Evolutionary conservation across 1,140 invertebrate species (phyloP).

Genomic region (Himalopsyche phryganea): DNA sequence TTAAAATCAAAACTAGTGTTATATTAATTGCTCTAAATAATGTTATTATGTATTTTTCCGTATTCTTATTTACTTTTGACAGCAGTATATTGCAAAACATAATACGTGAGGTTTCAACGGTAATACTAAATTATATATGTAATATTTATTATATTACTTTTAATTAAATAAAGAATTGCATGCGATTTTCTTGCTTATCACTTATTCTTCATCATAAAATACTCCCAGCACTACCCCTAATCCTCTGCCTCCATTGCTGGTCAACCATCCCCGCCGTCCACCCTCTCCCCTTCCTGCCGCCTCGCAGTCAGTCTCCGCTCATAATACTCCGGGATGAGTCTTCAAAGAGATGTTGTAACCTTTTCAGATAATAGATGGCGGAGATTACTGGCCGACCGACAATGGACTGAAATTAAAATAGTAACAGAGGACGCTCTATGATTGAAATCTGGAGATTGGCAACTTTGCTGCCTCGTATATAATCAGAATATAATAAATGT

Average conservation of each 20-base stretch:
- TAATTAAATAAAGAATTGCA: too few relatives aligned
- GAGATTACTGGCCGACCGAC: slow-evolving; percentile 30
- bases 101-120: too few relatives aligned
- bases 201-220: neutral
- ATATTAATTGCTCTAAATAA: too few relatives aligned
- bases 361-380: slow-evolving; percentile 33
- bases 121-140: too few relatives aligned
- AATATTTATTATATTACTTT: too few relatives aligned
- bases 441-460: slow-evolving; percentile 31
- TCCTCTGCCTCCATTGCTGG: neutral
- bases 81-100: too few relatives aligned
- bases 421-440: slow-evolving; percentile 19
- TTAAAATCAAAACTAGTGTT: too few relatives aligned
- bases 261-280: neutral
- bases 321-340: slow-evolving; percentile 3
- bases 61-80: too few relatives aligned
- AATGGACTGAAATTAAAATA: slow-evolving; percentile 33
- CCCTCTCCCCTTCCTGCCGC: neutral
- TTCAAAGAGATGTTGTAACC: slow-evolving; percentile 33
- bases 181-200: neutral
- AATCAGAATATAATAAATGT: too few relatives aligned
- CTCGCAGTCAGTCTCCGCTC: slow-evolving; percentile 1
- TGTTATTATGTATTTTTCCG: too few relatives aligned
- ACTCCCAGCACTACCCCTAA: too few relatives aligned
- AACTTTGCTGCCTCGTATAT: neutral